A percentile compares a stretch with the other conserved stretches of the same genome.
These are phyloP conservation scores for Microctonus hyperodae DNA, from an alignment of 2,888 invertebrate species.

Conservation along the genomic window DNA sequence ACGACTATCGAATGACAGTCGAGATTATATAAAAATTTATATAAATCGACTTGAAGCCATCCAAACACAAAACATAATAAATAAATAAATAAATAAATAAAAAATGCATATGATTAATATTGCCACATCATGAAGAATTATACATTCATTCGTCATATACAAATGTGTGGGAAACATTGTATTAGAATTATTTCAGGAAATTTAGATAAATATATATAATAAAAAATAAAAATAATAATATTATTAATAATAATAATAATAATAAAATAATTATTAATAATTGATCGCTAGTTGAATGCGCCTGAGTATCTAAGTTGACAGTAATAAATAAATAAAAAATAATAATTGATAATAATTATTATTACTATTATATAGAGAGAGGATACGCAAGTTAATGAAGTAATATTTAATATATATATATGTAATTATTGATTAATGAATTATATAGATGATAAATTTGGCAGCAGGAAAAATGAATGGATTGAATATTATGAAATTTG, in stretches of 20 bases:
- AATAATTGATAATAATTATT: conserved; percentile 8
- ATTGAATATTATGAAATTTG: conserved; percentile 30
- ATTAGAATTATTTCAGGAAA: background rate
- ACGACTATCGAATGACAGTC: conserved; percentile 21
- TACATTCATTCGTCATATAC: background rate
- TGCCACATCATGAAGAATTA: conserved; percentile 24
- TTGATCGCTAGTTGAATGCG: conserved; percentile 48
- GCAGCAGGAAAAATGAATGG: conserved; percentile 8
- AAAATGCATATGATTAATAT: conserved; percentile 38
- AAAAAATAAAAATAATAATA: background rate
- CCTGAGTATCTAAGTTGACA: conserved; percentile 47
- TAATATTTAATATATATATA: conserved; percentile 37
- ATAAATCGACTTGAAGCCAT: conserved; percentile 53
- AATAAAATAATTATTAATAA: background rate
- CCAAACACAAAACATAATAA: conserved; percentile 37
- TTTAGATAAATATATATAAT: background rate
- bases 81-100: background rate
- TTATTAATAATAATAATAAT: background rate
- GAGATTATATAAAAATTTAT: conserved; percentile 37
- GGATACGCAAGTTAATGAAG: conserved; percentile 42
- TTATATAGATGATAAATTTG: conserved; percentile 26
- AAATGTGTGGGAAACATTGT: background rate
- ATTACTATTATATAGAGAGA: conserved; percentile 22
- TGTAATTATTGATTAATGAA: conserved; percentile 30
- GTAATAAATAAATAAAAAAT: conserved; percentile 24